Evolutionary conservation across 2,797 vertebrate species (phyloP), one percentile per base, ranked within the genome.

Genomic region (Helarctos malayanus): DNA sequence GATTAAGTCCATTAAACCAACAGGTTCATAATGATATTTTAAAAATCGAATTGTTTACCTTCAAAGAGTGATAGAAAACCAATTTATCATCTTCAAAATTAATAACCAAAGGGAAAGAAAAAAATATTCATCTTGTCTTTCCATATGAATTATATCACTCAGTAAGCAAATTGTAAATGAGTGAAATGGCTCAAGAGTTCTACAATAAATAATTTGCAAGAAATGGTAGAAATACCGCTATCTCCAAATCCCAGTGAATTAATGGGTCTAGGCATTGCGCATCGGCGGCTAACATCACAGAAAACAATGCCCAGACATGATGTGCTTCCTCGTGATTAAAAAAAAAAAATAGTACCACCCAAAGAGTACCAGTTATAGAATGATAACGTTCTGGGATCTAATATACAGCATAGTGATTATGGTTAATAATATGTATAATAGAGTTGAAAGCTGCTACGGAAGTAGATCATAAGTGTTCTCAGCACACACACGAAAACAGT

Each of bases 41-140:
- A 1, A 54, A 95, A 91, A 79, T 61, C 16, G 29, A 38, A 76
- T 68, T 87, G 35, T 56, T 38, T 49, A 63, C 56, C 18, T 75
- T 75, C 75, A 47, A 78, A 88, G 65, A 95, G 65, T 65, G 25
- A 75, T 8, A 92, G 23, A 25, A 95, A 65, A 63, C n/a, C 65
- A 87, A 56, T 63, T 65, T 52, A 73, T 54, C 38, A 25, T 25
- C 65, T 52, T 86, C 41, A 85, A 68, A 91, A 41, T 80, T 49
- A 56, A 4, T 16, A 76, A 83, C 45, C 29, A 49, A 57, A 68
- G 2, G 38, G 78, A 35, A 68, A 57, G 13, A 38, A 80, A 61
- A 61, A 61, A 45, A 45, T 27, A 73, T 69, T 73, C 15, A 79
- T 47, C 47, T 5, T 83, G 25, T 16, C 32, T 86, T 73, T 91